Conservation (phyloP, 2,113 vertebrate genomes). For the Leptobrachium ailaonicum region DNA sequence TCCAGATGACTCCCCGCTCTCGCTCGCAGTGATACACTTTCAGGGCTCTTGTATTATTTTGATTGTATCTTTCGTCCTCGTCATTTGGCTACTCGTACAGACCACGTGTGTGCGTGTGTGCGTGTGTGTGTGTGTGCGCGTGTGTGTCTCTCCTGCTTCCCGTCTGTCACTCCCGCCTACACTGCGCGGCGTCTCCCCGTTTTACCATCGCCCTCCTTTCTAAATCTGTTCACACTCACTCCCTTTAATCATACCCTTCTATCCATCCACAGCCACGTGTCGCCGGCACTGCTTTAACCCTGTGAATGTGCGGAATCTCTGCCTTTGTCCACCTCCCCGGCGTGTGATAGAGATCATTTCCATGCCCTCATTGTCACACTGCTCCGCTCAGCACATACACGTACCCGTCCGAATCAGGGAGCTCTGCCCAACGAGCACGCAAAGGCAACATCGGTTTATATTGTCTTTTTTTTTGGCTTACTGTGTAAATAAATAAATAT, state of each 20-base stretch:
- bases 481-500: too few relatives aligned
- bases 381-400: constrained; percentile 13
- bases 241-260: not conserved
- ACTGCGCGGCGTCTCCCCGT: not conserved
- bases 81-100: not conserved
- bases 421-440: too few relatives aligned
- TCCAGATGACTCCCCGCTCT: too few relatives aligned
- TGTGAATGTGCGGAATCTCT: not conserved
- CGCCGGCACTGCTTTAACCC: not conserved
- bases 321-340: constrained; percentile 3
- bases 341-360: constrained; percentile 29
- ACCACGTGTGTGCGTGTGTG: not conserved
- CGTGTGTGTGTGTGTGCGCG: too few relatives aligned
- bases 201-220: not conserved
- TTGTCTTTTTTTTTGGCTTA: too few relatives aligned
- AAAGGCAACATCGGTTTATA: too few relatives aligned
- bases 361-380: constrained; percentile 34
- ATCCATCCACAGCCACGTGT: too few relatives aligned
- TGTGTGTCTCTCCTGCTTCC: not conserved
- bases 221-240: not conserved
- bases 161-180: not conserved
- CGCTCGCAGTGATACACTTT: too few relatives aligned
- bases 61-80: too few relatives aligned
- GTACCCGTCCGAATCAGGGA: not conserved
- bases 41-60: too few relatives aligned